Evolutionary conservation across 2,113 vertebrate genomes (phyloP).

Genomic region (Anser cygnoides): DNA sequence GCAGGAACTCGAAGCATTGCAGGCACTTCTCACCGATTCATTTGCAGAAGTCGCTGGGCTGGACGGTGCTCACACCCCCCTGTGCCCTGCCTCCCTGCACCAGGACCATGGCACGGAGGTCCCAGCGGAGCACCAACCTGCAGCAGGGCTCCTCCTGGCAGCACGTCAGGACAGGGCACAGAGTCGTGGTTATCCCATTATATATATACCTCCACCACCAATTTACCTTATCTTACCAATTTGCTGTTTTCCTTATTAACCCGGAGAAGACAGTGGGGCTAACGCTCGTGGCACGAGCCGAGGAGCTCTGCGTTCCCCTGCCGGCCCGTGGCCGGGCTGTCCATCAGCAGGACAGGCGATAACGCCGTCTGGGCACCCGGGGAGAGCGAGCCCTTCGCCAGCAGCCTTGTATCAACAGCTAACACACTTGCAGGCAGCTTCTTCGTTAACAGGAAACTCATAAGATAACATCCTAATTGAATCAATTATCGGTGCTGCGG

Average conservation of each 20-base stretch:
- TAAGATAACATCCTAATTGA: conserved; percentile 49
- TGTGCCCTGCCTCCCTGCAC: not conserved
- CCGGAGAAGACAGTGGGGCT: not conserved
- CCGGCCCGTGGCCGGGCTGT: not conserved
- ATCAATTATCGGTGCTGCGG: not conserved
- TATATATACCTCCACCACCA: not conserved
- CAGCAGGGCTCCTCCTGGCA: not conserved
- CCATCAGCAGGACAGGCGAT: not conserved
- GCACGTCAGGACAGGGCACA: not conserved
- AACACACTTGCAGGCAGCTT: not conserved
- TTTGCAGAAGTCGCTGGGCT: not conserved
- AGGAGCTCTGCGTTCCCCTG: not conserved
- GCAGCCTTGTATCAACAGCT: not conserved
- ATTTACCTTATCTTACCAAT: not conserved
- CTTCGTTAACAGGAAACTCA: not conserved
- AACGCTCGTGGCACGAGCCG: not conserved
- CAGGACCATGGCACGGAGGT: rapidly evolving
- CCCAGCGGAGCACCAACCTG: rapidly evolving
- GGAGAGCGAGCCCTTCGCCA: not conserved
- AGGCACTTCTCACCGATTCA: not conserved
- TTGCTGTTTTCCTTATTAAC: not conserved
- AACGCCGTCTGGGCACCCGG: rapidly evolving
- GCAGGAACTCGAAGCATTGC: not conserved
- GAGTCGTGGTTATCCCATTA: not conserved
- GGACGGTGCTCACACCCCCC: not conserved